A percentile compares a stretch with the other conserved stretches of the same genome.
Evolutionary conservation across 2,113 vertebrate genomes (phyloP).

Genomic region (Bombycilla garrulus): DNA sequence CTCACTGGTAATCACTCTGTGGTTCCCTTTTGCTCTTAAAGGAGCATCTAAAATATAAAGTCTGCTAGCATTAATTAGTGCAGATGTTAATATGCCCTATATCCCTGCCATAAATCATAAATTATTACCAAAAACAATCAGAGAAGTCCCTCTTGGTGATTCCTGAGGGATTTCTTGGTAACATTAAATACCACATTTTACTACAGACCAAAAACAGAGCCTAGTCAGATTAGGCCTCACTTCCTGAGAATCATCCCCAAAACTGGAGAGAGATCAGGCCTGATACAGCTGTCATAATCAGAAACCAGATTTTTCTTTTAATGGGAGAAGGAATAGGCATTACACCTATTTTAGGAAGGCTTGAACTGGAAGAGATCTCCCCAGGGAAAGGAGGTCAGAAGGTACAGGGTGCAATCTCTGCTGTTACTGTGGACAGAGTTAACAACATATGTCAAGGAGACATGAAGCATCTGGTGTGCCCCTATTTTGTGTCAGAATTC

Average conservation of each 20-base stretch:
- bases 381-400: not conserved
- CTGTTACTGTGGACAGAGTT: not conserved
- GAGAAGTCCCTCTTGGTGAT: not conserved
- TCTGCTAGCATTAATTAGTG: not conserved
- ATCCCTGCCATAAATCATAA: not conserved
- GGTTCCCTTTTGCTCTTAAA: not conserved
- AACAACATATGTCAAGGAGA: not conserved
- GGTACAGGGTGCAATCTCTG: not conserved
- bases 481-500: not conserved
- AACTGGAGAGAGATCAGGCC: not conserved
- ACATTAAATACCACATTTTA: not conserved
- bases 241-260: not conserved
- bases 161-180: not conserved
- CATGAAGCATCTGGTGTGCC: not conserved
- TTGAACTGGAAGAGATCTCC: not conserved
- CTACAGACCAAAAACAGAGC: not conserved
- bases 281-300: not conserved
- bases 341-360: not conserved
- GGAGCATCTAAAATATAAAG: not conserved
- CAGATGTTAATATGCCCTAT: not conserved
- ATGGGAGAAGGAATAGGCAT: not conserved
- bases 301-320: not conserved
- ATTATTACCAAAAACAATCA: not conserved
- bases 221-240: not conserved
- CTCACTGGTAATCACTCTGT: not conserved